These are phyloP conservation scores for Brachynemurus nebulosus DNA, from an alignment of 2,888 invertebrate genomes.

Conservation along the genomic window DNA sequence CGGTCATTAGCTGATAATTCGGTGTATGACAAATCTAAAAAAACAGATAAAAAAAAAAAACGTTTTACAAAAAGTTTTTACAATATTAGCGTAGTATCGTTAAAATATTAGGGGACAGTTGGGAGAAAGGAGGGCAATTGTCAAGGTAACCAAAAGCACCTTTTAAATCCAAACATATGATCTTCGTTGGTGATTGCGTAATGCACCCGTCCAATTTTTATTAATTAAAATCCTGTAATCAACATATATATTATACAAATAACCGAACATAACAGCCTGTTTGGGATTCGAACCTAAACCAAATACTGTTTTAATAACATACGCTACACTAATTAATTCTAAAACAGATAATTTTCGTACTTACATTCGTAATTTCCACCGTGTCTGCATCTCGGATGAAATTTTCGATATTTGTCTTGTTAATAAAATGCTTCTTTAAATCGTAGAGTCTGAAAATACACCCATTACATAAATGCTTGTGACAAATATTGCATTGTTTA, in stretches of 20 bases:
- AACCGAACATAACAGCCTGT: too few relatives aligned
- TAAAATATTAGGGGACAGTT: too few relatives aligned
- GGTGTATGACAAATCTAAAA: not conserved
- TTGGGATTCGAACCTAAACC: too few relatives aligned
- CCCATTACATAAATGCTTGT: conserved; percentile 15
- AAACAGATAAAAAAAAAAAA: not conserved
- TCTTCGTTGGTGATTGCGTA: too few relatives aligned
- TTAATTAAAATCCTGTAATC: too few relatives aligned
- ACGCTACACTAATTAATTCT: too few relatives aligned
- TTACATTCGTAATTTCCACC: conserved; percentile 73
- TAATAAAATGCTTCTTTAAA: conserved; percentile 75
- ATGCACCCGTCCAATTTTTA: too few relatives aligned
- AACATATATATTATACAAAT: too few relatives aligned
- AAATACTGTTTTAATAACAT: too few relatives aligned
- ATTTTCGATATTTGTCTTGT: conserved; percentile 67
- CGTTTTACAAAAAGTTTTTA: not conserved
- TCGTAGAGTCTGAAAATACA: conserved; percentile 67
- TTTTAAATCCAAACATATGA: too few relatives aligned
- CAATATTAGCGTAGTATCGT: not conserved
- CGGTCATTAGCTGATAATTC: conserved; percentile 48
- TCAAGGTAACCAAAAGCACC: too few relatives aligned
- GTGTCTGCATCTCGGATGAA: conserved; percentile 73
- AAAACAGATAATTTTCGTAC: conserved; percentile 15
- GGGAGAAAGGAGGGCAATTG: too few relatives aligned
- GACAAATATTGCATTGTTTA: not conserved